A percentile compares a stretch with the other conserved stretches of the same genome.
Conservation (phyloP, 2,888 invertebrate genomes). For the Alcis repandata region DNA sequence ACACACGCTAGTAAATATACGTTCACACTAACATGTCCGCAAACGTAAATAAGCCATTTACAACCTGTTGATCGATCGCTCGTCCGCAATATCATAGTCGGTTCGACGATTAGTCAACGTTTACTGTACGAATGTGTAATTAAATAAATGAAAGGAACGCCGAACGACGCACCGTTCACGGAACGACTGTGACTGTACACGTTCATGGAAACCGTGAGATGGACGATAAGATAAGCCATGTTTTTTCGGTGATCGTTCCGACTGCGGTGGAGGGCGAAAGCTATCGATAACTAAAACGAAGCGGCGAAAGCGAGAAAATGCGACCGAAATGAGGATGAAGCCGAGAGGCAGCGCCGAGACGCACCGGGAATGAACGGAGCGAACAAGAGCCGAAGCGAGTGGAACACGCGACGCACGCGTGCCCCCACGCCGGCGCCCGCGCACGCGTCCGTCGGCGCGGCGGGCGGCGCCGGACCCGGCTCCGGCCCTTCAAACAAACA, state of each 20-base stretch:
- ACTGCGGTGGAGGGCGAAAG: constrained; percentile 27
- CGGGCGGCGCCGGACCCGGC: constrained; percentile 47
- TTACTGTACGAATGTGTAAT: constrained; percentile 39
- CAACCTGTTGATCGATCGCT: constrained; percentile 30
- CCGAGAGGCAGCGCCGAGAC: constrained; percentile 56
- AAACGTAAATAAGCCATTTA: constrained; percentile 41
- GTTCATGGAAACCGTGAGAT: constrained; percentile 52
- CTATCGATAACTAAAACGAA: constrained; percentile 38
- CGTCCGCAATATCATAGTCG: constrained; percentile 38
- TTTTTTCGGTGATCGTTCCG: constrained; percentile 44
- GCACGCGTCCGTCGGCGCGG: constrained; percentile 42
- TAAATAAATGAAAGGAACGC: constrained; percentile 44
- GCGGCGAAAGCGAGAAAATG: constrained; percentile 31
- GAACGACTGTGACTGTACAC: constrained; percentile 54
- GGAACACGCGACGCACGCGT: constrained; percentile 76
- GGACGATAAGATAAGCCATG: constrained; percentile 56
- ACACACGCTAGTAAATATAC: constrained; percentile 6
- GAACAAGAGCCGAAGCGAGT: constrained; percentile 69
- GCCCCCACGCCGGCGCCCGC: constrained; percentile 63
- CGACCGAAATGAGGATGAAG: constrained; percentile 29
- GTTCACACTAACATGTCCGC: constrained; percentile 24
- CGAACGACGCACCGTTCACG: constrained; percentile 52
- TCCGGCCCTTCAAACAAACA: constrained; percentile 70
- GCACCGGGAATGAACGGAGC: constrained; percentile 66
- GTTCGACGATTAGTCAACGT: constrained; percentile 44